These are phyloP conservation scores for Tetheella fluctuosa DNA, from an alignment of 2,888 invertebrate species.

Conservation along the genomic window DNA sequence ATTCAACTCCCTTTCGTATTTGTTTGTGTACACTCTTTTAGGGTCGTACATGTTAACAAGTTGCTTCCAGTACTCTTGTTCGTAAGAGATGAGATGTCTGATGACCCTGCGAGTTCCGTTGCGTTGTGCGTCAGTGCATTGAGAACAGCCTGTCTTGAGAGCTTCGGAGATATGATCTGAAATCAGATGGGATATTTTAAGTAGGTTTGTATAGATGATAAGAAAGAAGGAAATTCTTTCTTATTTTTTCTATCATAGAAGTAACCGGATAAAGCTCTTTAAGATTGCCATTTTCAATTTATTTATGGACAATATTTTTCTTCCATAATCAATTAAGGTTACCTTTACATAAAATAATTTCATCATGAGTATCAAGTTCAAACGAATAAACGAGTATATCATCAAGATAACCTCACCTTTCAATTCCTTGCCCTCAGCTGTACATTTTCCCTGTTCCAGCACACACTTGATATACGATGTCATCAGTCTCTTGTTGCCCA, in stretches of 20 bases:
- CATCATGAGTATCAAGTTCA: no score
- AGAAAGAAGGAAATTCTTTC: no score
- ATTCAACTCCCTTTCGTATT: slow-evolving; percentile 65
- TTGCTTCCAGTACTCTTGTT: slow-evolving; percentile 60
- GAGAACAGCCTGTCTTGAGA: slow-evolving; percentile 66
- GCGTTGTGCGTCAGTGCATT: slow-evolving; percentile 65
- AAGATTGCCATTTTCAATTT: no score
- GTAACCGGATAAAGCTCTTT: no score
- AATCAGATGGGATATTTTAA: slow-evolving; percentile 16
- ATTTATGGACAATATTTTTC: no score
- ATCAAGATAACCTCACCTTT: slow-evolving; percentile 82
- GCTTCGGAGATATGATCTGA: slow-evolving; percentile 76
- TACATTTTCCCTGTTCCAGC: slow-evolving; percentile 86
- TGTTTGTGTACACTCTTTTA: slow-evolving; percentile 57
- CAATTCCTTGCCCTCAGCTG: slow-evolving; percentile 88
- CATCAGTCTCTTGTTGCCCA: slow-evolving; percentile 87
- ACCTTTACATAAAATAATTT: no score
- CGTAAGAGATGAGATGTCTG: slow-evolving; percentile 64
- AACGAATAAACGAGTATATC: no score
- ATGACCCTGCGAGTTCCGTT: slow-evolving; percentile 66
- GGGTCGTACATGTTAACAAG: slow-evolving; percentile 73
- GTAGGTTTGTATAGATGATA: no score
- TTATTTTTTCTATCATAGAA: no score
- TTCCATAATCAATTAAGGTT: no score
- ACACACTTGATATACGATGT: slow-evolving; percentile 88